A percentile compares a stretch with the other conserved stretches of the same genome.
phyloP scores from a whole-genome alignment of 2,797 vertebrate species.

The Graptemys geographica region DNA sequence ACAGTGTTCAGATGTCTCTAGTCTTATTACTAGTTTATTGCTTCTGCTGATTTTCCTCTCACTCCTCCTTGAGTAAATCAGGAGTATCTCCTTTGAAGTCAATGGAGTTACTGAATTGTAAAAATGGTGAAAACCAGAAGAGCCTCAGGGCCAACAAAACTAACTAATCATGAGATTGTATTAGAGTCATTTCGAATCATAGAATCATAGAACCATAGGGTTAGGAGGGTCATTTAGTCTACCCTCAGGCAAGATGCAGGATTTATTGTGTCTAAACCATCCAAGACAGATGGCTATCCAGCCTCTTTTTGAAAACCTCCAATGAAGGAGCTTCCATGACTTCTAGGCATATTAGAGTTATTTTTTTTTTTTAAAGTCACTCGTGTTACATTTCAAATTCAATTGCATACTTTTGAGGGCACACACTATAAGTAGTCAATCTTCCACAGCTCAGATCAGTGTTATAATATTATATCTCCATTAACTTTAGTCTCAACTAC shows the following conservation, averaged over 20 bases:
- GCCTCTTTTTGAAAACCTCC: background rate
- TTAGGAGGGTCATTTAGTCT: background rate
- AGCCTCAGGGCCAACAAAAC: background rate
- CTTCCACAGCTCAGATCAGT: background rate
- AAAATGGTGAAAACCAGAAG: background rate
- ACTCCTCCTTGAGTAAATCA: background rate
- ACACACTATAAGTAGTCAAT: background rate
- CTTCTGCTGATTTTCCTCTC: background rate
- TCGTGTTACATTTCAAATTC: background rate
- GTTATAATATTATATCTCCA: background rate
- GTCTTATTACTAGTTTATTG: background rate
- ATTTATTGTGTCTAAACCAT: background rate
- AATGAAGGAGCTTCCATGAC: background rate
- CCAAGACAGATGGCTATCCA: background rate
- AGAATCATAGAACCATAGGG: background rate
- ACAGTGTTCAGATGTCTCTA: background rate
- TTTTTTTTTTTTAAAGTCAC: background rate
- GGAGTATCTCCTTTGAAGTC: background rate
- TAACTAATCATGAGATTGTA: background rate
- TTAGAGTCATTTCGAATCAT: background rate
- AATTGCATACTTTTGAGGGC: background rate
- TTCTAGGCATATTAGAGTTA: background rate
- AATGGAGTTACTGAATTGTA: background rate
- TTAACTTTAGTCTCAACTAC: background rate
- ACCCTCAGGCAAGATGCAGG: rapidly evolving